A percentile compares a stretch with the other conserved stretches of the same genome.
Conservation (phyloP, 2,888 invertebrate species). For the Celastrina argiolus region DNA sequence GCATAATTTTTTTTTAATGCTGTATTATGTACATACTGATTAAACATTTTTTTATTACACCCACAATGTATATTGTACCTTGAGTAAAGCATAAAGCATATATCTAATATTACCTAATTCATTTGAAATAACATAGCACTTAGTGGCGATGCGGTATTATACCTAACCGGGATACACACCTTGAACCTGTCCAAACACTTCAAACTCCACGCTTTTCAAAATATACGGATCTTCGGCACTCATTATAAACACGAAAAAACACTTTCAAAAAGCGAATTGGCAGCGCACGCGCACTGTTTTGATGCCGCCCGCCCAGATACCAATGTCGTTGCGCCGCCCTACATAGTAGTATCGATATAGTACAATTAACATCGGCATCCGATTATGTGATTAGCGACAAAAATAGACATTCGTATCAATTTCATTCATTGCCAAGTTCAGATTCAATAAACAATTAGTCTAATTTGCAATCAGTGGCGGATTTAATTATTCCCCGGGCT, state of each 20-base stretch:
- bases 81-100: too few species aligned
- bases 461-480: background rate
- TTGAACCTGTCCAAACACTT: conserved; percentile 94
- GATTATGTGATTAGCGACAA: conserved; percentile 15
- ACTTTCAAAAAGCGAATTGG: conserved; percentile 25
- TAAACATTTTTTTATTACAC: too few species aligned
- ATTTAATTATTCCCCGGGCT: background rate
- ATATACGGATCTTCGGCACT: conserved; percentile 78
- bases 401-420: conserved; percentile 17
- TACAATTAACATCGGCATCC: conserved; percentile 20
- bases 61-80: too few species aligned
- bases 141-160: too few species aligned
- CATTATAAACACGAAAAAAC: conserved; percentile 53
- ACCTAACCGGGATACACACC: conserved; percentile 70
- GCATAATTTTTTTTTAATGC: too few species aligned
- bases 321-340: conserved; percentile 34
- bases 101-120: too few species aligned
- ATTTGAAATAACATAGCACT: too few species aligned
- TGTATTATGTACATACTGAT: too few species aligned
- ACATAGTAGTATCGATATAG: conserved; percentile 29
- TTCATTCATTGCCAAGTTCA: conserved; percentile 21
- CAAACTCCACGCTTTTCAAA: conserved; percentile 90
- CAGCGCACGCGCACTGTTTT: conserved; percentile 27
- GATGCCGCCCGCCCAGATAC: conserved; percentile 53
- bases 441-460: conserved; percentile 17